Base-by-base conservation (phyloP, 2,113 vertebrate genomes). In the Himantopus leucocephalus region DNA sequence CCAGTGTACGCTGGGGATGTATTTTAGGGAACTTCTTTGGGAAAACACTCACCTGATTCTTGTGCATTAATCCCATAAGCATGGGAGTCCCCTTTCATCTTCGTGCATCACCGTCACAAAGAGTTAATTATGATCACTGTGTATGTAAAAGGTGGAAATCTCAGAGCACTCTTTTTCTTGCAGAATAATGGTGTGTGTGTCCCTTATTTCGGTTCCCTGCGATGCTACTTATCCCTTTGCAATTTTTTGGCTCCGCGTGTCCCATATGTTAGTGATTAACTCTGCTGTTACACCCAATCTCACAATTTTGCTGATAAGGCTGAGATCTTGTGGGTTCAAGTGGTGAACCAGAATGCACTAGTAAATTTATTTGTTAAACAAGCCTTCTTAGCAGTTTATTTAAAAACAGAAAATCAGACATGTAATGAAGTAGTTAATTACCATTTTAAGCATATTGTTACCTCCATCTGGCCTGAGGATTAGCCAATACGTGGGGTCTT, bases 361-460 rank as follows among this genome's bases (percentile, higher is more conserved):
- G 52, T 58, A 89, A 74, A 71, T 43, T 14, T 5, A 48, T 52
- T 67, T 19, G 7, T 56, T 84, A 78, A 90, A 90, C 27, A 63
- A 88, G 7, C 2, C 14, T 83, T 63, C 67, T n/a, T 62, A 73
- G 59, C 27, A 50, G 47, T 74, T 88, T 67, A 23, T 50, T 93
- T 90, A 56, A 93, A 88, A 88, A 35, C 55, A 96, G 78, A 76
- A 79, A 90, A 76, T 23, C 45, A 85, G 67, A 63, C 43, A 52
- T 1, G 4, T 52, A 78, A 56, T 48, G 53, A 91, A 95, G 48
- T 37, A 59, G n/a, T 75, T 94, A 93, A 90, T 90, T 90, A 92
- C 50, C 37, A 88, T 85, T 86, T 92, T 63, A 93, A 94, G 72
- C 64, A 63, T 82, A 92, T 30, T 84, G 66, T 88, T 94, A 83